Base-by-base conservation (phyloP, 2,797 vertebrate species). In the Premnoplex brunnescens region DNA sequence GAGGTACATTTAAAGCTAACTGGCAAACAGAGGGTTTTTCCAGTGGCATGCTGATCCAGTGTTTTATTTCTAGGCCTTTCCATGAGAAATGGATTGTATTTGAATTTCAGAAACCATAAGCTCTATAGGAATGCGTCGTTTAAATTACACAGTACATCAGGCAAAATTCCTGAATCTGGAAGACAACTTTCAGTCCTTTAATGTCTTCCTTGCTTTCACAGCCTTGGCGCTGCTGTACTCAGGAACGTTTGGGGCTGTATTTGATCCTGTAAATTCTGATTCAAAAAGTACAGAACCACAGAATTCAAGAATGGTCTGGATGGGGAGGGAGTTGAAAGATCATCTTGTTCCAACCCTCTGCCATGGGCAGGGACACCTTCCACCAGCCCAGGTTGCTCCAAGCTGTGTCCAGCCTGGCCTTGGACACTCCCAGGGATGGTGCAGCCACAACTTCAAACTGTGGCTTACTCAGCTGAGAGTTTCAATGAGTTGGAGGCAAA, bases 51-150 rank as follows among this genome's bases (percentile, higher is more conserved):
- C 62, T 64, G 87, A 41, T 48, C n/a, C 68, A 69, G 49, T 37
- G 30, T 56, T 94, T 89, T 89, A 74, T 94, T 93, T 96, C 69
- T 58, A 34, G 69, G 77, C 1, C 6, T 91, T 94, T 92, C 85
- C 62, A 69, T 68, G 82, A 87, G 62, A 72, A 92, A 41, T 75
- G 43, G 62, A 12, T 94, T 55, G 39, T 75, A 51, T 92, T 89
- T 84, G 82, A 84, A 84, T 96, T 95, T 91, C 85, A 78, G 79
- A 93, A 96, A 78, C 75, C 51, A 26, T 91, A 75, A 88, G 68
- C 85, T 89, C 14, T 72, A 86, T 16, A 59, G 69, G 76, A 96
- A 88, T 19, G 58, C 6, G 1, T 80, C 43, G 62, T 85, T 88
- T 72, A 89, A 88, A 52, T 91, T 66, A 51, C 9, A 20, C 54